Conservation (phyloP, 2,888 invertebrate species). For the Acrobeloides nanus region DNA sequence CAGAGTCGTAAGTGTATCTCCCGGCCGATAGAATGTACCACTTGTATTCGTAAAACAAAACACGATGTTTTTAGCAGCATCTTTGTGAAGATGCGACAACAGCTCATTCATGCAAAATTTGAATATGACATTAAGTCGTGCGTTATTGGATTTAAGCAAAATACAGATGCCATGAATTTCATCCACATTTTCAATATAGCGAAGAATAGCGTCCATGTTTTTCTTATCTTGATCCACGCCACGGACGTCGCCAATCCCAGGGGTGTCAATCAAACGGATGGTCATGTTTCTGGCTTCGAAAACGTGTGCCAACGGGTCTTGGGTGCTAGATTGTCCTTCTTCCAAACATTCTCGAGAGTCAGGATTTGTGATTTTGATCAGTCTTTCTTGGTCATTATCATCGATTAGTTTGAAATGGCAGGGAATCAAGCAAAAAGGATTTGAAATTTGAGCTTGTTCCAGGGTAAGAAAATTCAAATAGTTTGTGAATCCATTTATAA, state of each 20-base stretch:
- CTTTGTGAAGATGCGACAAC: conserved; percentile 28
- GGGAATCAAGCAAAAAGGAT: not conserved
- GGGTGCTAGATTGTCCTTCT: conserved; percentile 11
- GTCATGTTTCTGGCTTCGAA: no score
- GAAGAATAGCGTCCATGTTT: conserved; percentile 24
- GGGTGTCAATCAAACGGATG: no score
- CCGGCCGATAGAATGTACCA: no score
- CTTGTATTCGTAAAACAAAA: no score
- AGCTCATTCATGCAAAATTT: conserved; percentile 36
- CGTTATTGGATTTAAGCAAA: conserved; percentile 27
- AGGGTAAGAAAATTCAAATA: not conserved
- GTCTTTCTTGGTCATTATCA: not conserved
- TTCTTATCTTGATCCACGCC: conserved; percentile 30
- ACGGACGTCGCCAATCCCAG: conserved; percentile 34
- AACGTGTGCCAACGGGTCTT: no score
- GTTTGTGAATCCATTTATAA: conserved; percentile 3
- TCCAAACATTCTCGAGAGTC: not conserved
- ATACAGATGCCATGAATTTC: no score
- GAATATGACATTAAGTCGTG: conserved; percentile 22
- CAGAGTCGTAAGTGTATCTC: conserved; percentile 1
- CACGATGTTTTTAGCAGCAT: conserved; percentile 32
- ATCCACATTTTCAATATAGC: conserved; percentile 12
- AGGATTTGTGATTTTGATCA: not conserved
- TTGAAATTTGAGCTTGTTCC: not conserved
- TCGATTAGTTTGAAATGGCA: conserved; percentile 1